Conservation (phyloP, 2,888 invertebrate genomes). For the Calameuta pallipes region DNA sequence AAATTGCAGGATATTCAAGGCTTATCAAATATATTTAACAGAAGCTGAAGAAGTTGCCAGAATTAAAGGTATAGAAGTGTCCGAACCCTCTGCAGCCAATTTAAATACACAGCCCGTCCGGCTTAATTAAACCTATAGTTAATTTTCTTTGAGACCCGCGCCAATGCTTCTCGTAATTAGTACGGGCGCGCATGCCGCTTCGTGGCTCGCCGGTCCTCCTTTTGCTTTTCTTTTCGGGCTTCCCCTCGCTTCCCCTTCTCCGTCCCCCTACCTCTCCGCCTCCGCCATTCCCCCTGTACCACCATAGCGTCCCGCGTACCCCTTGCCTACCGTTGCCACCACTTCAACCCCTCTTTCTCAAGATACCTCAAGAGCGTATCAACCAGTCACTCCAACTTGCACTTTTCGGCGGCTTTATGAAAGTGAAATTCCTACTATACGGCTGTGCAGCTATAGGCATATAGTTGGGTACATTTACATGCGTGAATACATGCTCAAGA, state of each 20-base stretch:
- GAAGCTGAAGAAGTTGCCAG: too few species aligned
- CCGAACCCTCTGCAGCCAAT: conserved; percentile 39
- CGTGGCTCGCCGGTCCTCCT: conserved; percentile 29
- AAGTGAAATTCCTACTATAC: conserved; percentile 11
- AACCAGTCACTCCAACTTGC: conserved; percentile 33
- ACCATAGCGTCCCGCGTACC: conserved; percentile 13
- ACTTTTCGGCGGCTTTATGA: conserved; percentile 20
- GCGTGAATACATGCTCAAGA: too few species aligned
- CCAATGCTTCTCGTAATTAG: conserved; percentile 58
- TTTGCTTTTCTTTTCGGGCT: conserved; percentile 44
- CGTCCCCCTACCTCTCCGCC: too few species aligned
- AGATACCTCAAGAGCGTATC: conserved; percentile 16
- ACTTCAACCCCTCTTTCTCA: conserved; percentile 12
- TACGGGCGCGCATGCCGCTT: conserved; percentile 53
- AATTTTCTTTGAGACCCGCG: conserved; percentile 52
- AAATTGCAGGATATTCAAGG: too few species aligned
- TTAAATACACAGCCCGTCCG: conserved; percentile 51
- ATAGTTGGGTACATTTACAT: too few species aligned
- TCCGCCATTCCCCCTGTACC: conserved; percentile 13
- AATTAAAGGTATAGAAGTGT: background rate
- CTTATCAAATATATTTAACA: too few species aligned
- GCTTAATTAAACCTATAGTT: conserved; percentile 61
- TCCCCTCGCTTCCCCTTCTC: background rate
- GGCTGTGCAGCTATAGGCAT: background rate
- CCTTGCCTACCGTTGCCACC: background rate